These are phyloP conservation scores for Lasioglossum villosulum DNA, from an alignment of 2,888 invertebrate species.

Conservation along the genomic window DNA sequence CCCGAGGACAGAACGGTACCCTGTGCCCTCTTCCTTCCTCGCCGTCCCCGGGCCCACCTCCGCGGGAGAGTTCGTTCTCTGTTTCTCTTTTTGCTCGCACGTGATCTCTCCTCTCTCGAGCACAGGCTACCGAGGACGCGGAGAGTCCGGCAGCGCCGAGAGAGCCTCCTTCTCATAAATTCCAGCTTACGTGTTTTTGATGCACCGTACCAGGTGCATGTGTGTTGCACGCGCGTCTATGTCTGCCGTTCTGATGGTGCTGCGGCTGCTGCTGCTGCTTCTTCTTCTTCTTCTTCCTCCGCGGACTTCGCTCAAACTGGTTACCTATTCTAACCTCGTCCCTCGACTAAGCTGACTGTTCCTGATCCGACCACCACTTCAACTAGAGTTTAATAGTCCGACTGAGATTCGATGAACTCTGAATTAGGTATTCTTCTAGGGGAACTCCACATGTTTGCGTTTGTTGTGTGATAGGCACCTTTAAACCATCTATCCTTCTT, in stretches of 20 bases:
- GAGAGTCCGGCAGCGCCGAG: constrained; percentile 24
- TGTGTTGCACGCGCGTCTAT: constrained; percentile 75
- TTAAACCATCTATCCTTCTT: too few species aligned
- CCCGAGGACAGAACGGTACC: constrained; percentile 73
- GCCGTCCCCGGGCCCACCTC: constrained; percentile 12
- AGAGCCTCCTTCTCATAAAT: constrained; percentile 49
- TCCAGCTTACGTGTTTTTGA: constrained; percentile 49
- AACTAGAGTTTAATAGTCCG: constrained; percentile 12
- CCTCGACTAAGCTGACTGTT: constrained; percentile 10
- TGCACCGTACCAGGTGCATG: constrained; percentile 32
- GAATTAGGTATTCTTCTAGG: not conserved
- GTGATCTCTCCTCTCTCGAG: constrained; percentile 16
- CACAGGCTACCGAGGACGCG: constrained; percentile 43
- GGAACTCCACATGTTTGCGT: not conserved
- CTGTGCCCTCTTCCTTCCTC: constrained; percentile 68
- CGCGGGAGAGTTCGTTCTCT: constrained; percentile 28
- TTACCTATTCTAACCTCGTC: constrained; percentile 12
- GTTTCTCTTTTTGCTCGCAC: constrained; percentile 52
- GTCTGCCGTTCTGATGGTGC: constrained; percentile 23
- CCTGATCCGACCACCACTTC: constrained; percentile 19
- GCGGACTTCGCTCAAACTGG: constrained; percentile 4
- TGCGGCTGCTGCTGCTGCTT: not conserved
- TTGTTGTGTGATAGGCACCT: not conserved
- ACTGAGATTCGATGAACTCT: not conserved
- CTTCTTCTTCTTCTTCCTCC: constrained; percentile 1